These are phyloP conservation scores for Drosophila longiperda DNA, from an alignment of 2,888 invertebrate genomes.

Conservation along the genomic window DNA sequence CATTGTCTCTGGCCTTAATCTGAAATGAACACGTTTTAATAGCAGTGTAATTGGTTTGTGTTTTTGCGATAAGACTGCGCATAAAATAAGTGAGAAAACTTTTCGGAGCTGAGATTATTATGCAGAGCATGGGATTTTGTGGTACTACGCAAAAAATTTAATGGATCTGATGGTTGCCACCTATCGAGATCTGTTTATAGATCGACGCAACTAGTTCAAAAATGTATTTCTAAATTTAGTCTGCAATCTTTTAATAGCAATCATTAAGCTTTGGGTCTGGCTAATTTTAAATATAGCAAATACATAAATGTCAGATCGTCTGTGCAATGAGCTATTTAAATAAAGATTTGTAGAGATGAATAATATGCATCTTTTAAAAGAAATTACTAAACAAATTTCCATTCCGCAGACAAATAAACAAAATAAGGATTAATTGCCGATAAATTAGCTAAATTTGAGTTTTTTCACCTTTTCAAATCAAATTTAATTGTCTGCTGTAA, in stretches of 20 bases:
- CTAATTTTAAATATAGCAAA: constrained; percentile 5
- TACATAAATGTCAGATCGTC: not conserved
- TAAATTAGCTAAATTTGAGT: not conserved
- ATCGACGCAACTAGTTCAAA: not conserved
- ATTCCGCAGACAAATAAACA: not conserved
- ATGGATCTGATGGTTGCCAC: not conserved
- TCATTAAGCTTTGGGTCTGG: not conserved
- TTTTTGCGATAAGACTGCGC: constrained; percentile 65
- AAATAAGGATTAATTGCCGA: not conserved
- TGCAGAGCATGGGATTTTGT: constrained; percentile 16
- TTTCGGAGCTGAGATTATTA: constrained; percentile 32
- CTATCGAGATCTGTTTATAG: not conserved
- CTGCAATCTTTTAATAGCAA: not conserved
- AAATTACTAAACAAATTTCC: not conserved
- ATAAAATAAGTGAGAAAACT: constrained; percentile 38
- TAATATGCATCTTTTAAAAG: not conserved
- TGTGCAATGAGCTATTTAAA: not conserved
- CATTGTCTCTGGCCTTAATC: constrained; percentile 55
- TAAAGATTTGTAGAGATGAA: not conserved
- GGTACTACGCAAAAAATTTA: constrained; percentile 2
- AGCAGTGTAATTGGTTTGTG: constrained; percentile 69
- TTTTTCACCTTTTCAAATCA: not conserved
- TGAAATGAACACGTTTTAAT: constrained; percentile 65
- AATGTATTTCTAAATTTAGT: constrained; percentile 3
- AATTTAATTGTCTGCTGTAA: not conserved